Percentiles rank a stretch among this genome's conserved stretches.
Evolutionary conservation across 2,888 invertebrate species (phyloP).

Genomic region (Coenonympha arcania): DNA sequence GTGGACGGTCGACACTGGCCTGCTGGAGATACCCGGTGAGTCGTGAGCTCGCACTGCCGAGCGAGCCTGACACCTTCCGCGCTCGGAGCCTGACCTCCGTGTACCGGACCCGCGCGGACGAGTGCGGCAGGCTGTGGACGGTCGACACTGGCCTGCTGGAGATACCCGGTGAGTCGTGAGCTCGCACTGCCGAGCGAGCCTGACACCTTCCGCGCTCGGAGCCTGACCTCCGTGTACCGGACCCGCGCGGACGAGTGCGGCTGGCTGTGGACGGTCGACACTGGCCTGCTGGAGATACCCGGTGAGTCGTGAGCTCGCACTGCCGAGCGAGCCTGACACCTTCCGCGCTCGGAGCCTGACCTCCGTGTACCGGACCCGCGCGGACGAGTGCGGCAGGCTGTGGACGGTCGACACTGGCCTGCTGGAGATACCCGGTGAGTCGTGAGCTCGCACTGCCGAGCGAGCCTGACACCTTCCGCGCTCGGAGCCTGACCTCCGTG

Average conservation of each 20-base stretch:
- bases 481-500: neutral
- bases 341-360: conserved; percentile 47
- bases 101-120: neutral
- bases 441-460: too few relatives aligned
- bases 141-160: neutral
- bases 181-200: too few relatives aligned
- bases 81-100: neutral
- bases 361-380: conserved; percentile 80
- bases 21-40: neutral
- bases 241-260: neutral
- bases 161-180: neutral
- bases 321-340: neutral
- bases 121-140: neutral
- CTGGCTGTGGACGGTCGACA: neutral
- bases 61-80: neutral
- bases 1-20: neutral
- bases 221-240: neutral
- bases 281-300: neutral
- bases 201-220: neutral
- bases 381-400: conserved; percentile 81
- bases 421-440: conserved; percentile 77
- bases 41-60: too few relatives aligned
- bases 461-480: neutral
- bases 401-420: conserved; percentile 88
- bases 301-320: neutral